Evolutionary conservation across 2,888 invertebrate species (phyloP), one percentile per base, ranked within the genome.

Genomic region (Lepidocyrtoides sp.): DNA sequence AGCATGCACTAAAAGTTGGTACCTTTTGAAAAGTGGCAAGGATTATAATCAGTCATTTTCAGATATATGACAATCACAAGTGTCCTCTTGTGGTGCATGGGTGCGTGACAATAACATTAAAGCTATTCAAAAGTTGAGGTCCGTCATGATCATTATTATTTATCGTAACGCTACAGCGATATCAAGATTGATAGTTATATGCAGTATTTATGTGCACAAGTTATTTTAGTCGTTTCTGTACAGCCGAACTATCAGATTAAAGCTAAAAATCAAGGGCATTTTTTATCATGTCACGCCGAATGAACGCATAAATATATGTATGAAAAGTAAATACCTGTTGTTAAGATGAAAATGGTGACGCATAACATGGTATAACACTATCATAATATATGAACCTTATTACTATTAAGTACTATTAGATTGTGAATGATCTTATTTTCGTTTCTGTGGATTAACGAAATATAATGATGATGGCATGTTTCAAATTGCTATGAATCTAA

Each of bases 231-330:
- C 54, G 8, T 48, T 82, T 82, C 54, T 82, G 4, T 23, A 20
- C 10, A 29, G 57, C 7, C 32, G 14, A 17, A 60, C 57, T 14
- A 84, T 66, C 66, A 69, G 48, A 84, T 69, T 84, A 20, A 84
- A 84, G 17, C n/a, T 51, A 84, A 66, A 69, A 84, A 84, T 84
- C 84, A 84, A 84, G 84, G 84, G 69, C 84, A 69, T 26, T 29
- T 66, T 84, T 66, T 83, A 79, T n/a, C 29, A 26, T 57, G 29
- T 2, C 51, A 51, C n/a, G 51, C 5, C 26, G 51, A 14, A 79
- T 54, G 23, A 72, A 10, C 17, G 36, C 72, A 72, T 17, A 41
- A 17, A 72, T 14, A 20, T 8, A 48, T 7, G 0, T n/a, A n/a
- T n/a, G n/a, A n/a, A n/a, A n/a, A n/a, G n/a, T n/a, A n/a, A n/a